These are phyloP conservation scores for Ormyrus labotus DNA, from an alignment of 2,888 invertebrate genomes.

Conservation along the genomic window DNA sequence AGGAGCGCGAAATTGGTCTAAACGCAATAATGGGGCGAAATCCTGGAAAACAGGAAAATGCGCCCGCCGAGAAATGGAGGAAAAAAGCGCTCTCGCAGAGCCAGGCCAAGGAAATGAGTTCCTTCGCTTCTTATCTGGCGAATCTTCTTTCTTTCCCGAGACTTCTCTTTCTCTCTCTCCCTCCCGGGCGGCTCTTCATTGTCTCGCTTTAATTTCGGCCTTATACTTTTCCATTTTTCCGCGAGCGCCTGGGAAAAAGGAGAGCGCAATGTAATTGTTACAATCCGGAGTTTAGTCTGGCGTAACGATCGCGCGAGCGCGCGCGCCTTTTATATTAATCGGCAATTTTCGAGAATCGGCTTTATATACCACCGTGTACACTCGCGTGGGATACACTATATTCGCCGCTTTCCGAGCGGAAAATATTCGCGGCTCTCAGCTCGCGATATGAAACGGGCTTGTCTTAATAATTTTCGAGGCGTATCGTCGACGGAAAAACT, in stretches of 20 bases:
- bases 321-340: background rate
- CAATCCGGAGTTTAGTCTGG: background rate
- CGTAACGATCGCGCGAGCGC: background rate
- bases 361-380: background rate
- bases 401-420: background rate
- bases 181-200: conserved; percentile 21
- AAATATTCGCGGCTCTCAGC: background rate
- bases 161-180: conserved; percentile 9
- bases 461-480: conserved; percentile 22
- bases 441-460: background rate
- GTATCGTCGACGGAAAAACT: conserved; percentile 21
- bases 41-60: conserved; percentile 21
- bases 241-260: background rate
- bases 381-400: background rate
- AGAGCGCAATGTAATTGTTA: background rate
- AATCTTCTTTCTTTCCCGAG: conserved; percentile 27
- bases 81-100: no score
- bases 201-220: conserved; percentile 31
- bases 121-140: background rate
- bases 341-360: conserved; percentile 5
- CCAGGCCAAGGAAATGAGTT: no score
- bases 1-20: conserved; percentile 37
- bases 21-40: conserved; percentile 35
- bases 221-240: background rate
- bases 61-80: background rate